Evolutionary conservation across 1,140 invertebrate genomes (phyloP), one percentile per base, ranked within the genome.

Genomic region (Nebria ingens): DNA sequence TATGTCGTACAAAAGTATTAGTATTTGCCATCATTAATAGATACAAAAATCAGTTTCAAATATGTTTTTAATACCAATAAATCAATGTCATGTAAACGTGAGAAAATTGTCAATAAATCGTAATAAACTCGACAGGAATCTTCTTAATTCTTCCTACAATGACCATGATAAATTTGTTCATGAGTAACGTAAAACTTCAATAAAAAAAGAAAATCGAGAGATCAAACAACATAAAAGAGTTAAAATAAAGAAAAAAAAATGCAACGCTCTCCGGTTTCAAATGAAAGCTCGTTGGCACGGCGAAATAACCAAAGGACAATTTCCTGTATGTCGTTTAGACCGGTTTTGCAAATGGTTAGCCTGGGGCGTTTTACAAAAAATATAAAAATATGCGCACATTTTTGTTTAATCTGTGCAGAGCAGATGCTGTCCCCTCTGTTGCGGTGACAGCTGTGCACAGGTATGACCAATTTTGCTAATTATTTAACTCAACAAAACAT

Each of bases 311-410:
- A 45, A 45, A 45, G 40, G 40, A 45, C 40, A 45, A 45, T 45
- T 45, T 45, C 40, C 40, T 45, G n/a, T n/a, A n/a, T n/a, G 40
- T 45, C 40, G 40, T 17, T 45, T 45, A 17, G 40, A 45, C 40
- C 40, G 40, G 40, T 45, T n/a, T 45, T 45, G 40, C 40, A 45
- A 45, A 45, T 45, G 40, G 40, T 17, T 45, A 9, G 15, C 40
- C 40, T 17, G 40, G 9, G 40, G 40, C 9, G 40, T n/a, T n/a
- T n/a, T n/a, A 29, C 25, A 29, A 11, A 12, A 45, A 45, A 45
- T 12, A 45, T 3, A 17, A 17, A 45, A 45, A 17, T 12, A 17
- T 45, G 40, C 40, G 40, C 9, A 45, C 40, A 9, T n/a, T 45
- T 45, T 45, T 45, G 40, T 45, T 45, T 45, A 45, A 45, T 45